Evolutionary conservation across 1,140 invertebrate genomes (phyloP).

Genomic region (Ctenoplectra terminalis): DNA sequence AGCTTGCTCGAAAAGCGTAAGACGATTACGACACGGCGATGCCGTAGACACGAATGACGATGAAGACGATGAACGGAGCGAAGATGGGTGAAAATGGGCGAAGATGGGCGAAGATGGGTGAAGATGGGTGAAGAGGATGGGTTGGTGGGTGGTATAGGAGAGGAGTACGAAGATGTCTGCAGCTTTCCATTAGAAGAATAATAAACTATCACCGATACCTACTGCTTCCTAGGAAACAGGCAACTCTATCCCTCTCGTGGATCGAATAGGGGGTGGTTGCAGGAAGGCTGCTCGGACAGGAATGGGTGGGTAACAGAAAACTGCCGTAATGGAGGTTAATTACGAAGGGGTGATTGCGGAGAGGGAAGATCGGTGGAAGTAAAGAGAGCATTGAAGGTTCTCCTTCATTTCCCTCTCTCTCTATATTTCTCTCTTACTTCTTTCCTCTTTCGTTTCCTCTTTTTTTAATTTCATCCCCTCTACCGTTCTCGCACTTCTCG

Average conservation of each 20-base stretch:
- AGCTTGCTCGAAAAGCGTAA: conserved; percentile 41
- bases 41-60: conserved; percentile 15
- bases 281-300: background rate
- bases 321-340: conserved; percentile 77
- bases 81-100: background rate
- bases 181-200: conserved; percentile 69
- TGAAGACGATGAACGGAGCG: conserved; percentile 1
- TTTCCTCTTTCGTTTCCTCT: background rate
- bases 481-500: conserved; percentile 33
- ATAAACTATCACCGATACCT: conserved; percentile 66
- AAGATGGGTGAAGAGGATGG: background rate
- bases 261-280: background rate
- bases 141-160: background rate
- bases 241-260: conserved; percentile 39
- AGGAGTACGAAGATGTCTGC: conserved; percentile 21
- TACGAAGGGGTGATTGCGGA: conserved; percentile 67
- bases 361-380: conserved; percentile 45
- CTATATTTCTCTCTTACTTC: conserved; percentile 19
- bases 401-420: conserved; percentile 25
- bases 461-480: too few relatives aligned
- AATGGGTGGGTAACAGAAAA: conserved; percentile 64
- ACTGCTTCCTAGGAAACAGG: conserved; percentile 31
- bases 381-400: conserved; percentile 55
- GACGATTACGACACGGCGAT: conserved; percentile 46
- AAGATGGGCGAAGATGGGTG: too few relatives aligned